Conservation (phyloP, 2,888 invertebrate species). For the Brachylomia viminalis region DNA sequence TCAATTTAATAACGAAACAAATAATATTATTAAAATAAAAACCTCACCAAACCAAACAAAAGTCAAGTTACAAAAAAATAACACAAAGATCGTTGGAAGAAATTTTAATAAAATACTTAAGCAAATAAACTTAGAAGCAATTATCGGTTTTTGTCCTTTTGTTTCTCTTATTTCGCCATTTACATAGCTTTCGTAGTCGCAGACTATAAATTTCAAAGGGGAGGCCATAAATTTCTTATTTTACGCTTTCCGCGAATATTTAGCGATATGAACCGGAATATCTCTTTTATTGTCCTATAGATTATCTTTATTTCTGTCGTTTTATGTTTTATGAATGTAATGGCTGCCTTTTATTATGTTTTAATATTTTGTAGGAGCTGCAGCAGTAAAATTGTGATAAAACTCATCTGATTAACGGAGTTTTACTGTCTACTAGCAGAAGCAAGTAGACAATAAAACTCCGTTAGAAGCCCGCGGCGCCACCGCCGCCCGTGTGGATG, state of each 20-base stretch:
- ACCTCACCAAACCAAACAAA: constrained; percentile 5
- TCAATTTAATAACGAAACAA: background rate
- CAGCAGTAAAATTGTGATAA: constrained; percentile 33
- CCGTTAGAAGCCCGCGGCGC: too few relatives aligned
- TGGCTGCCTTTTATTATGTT: constrained; percentile 48
- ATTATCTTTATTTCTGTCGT: constrained; percentile 62
- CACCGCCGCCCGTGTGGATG: too few relatives aligned
- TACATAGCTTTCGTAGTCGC: constrained; percentile 64
- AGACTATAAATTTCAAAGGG: constrained; percentile 70
- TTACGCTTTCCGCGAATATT: constrained; percentile 69
- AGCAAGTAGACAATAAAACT: too few relatives aligned
- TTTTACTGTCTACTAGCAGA: constrained; percentile 33
- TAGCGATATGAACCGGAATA: constrained; percentile 69
- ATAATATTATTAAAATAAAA: background rate
- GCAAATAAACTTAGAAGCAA: constrained; percentile 65
- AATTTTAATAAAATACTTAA: constrained; percentile 65
- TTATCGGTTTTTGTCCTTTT: constrained; percentile 68
- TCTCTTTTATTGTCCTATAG: constrained; percentile 63
- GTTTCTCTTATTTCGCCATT: constrained; percentile 67
- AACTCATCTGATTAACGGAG: constrained; percentile 25
- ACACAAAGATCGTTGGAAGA: constrained; percentile 36
- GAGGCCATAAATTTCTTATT: constrained; percentile 73
- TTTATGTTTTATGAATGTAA: constrained; percentile 52
- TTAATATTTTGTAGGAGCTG: constrained; percentile 42
- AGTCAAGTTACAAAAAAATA: constrained; percentile 27